These are phyloP conservation scores for Pseudomyrmex cubaensis DNA, from an alignment of 1,140 invertebrate species.

Conservation along the genomic window DNA sequence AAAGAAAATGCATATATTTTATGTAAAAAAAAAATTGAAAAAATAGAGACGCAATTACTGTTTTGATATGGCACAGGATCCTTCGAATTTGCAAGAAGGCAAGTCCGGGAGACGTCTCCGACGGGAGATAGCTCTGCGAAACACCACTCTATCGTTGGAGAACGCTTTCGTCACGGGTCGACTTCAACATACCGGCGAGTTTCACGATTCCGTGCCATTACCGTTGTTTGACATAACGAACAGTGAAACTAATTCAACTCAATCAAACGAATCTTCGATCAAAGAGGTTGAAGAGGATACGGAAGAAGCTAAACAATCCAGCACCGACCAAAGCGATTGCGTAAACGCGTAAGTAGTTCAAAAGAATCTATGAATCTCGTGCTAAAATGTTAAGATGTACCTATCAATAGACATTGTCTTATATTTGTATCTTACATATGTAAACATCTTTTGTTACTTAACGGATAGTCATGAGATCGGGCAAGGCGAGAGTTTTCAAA, in stretches of 20 bases:
- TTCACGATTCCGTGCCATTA: conserved; percentile 81
- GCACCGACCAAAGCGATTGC: not conserved
- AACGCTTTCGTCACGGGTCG: conserved; percentile 67
- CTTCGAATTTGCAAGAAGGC: conserved; percentile 20
- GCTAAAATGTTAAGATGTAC: not conserved
- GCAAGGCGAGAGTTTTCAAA: not conserved
- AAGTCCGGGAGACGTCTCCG: conserved; percentile 47
- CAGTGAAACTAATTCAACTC: not conserved
- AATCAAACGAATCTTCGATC: not conserved
- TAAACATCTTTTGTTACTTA: conserved; percentile 10
- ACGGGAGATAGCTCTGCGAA: conserved; percentile 73
- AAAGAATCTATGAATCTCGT: not conserved
- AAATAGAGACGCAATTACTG: not conserved
- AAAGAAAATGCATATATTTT: not conserved
- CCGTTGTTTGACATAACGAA: conserved; percentile 64
- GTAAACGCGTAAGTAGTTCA: conserved; percentile 21
- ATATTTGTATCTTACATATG: not conserved
- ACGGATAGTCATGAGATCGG: conserved; percentile 9
- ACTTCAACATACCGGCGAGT: conserved; percentile 81
- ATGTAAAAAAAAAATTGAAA: not conserved
- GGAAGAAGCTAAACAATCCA: not conserved
- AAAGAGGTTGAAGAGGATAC: not conserved
- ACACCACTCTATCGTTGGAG: conserved; percentile 68
- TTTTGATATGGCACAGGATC: not conserved
- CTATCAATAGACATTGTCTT: not conserved